Conservation (phyloP, 2,113 vertebrate genomes). For the Aleadryas rufinucha region DNA sequence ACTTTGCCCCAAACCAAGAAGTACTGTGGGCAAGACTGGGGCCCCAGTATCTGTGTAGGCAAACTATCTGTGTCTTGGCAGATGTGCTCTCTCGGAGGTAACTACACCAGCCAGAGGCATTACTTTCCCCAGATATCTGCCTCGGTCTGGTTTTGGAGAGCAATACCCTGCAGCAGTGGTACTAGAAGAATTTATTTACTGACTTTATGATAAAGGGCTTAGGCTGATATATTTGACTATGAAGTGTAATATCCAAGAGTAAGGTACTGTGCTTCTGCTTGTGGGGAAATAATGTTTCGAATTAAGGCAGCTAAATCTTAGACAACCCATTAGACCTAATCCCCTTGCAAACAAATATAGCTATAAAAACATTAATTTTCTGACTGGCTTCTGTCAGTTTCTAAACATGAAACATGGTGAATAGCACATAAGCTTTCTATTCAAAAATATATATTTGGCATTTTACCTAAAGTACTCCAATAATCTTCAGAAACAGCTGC, state of each 20-base stretch:
- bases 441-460: not conserved
- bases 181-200: not conserved
- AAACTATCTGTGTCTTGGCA: not conserved
- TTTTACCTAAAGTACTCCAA: not conserved
- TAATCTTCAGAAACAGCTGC: not conserved
- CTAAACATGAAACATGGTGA: not conserved
- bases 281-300: not conserved
- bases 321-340: not conserved
- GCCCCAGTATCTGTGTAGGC: not conserved
- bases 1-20: not conserved
- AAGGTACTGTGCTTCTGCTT: not conserved
- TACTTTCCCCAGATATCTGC: not conserved
- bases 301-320: not conserved
- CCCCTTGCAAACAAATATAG: not conserved
- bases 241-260: not conserved
- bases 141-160: not conserved
- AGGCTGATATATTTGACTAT: not conserved
- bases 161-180: not conserved
- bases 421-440: not conserved
- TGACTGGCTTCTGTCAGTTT: not conserved
- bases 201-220: not conserved
- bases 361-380: not conserved
- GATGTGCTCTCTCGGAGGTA: not conserved
- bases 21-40: not conserved
- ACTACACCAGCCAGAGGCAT: not conserved